phyloP scores from a whole-genome alignment of 2,888 invertebrate species.

The Drosophila testacea region DNA sequence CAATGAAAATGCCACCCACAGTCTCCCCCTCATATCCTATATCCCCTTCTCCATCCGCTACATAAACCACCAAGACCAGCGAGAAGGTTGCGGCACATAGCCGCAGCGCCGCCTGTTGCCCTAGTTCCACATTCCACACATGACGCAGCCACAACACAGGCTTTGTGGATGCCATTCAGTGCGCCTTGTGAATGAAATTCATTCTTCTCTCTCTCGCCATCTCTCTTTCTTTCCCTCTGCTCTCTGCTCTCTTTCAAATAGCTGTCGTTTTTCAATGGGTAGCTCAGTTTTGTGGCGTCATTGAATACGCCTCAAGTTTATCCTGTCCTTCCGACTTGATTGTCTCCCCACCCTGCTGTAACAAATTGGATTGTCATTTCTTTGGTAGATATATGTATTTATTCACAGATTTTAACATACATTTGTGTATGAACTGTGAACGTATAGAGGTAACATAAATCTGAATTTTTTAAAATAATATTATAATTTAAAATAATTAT shows the following conservation, averaged over 20 bases:
- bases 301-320: conserved; percentile 55
- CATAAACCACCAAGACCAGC: background rate
- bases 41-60: background rate
- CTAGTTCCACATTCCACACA: conserved; percentile 72
- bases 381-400: conserved; percentile 8
- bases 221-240: conserved; percentile 10
- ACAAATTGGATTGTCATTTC: too few species aligned
- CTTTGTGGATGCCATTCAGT: conserved; percentile 64
- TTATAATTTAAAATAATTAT: too few species aligned
- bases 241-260: conserved; percentile 15
- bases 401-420: background rate
- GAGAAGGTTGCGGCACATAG: conserved; percentile 51
- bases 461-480: too few species aligned
- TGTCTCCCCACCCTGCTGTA: conserved; percentile 19
- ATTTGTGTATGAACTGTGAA: background rate
- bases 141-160: conserved; percentile 52
- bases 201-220: conserved; percentile 22
- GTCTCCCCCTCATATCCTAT: conserved; percentile 2
- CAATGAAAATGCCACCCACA: conserved; percentile 60
- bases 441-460: background rate
- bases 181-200: conserved; percentile 77
- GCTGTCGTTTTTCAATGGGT: conserved; percentile 55
- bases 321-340: conserved; percentile 28
- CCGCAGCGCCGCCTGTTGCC: conserved; percentile 62
- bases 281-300: conserved; percentile 65